A percentile compares a stretch with the other conserved stretches of the same genome.
phyloP scores from a whole-genome alignment of 2,888 invertebrate genomes.

The Heteromurus nitidus region DNA sequence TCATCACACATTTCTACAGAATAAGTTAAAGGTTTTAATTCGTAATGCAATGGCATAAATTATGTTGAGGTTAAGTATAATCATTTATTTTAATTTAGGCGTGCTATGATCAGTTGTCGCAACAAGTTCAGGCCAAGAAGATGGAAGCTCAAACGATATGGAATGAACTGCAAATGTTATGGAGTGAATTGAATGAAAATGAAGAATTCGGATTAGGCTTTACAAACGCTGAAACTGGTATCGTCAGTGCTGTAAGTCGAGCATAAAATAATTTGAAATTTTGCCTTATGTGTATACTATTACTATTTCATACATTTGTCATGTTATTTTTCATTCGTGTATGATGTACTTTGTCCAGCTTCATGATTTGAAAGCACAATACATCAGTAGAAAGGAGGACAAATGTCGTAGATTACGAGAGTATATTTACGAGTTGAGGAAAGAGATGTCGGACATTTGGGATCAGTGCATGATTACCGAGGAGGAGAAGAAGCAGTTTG shows the following conservation, averaged over 20 bases:
- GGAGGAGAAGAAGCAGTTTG: constrained; percentile 61
- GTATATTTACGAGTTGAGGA: constrained; percentile 59
- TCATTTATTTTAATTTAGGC: constrained; percentile 18
- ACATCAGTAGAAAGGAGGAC: constrained; percentile 32
- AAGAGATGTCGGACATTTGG: constrained; percentile 64
- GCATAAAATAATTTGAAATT: neutral
- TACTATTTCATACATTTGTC: neutral
- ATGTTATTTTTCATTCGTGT: neutral
- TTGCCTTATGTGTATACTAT: neutral
- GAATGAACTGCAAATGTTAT: constrained; percentile 32
- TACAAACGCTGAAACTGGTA: constrained; percentile 50
- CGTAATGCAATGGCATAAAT: neutral
- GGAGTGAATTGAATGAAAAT: constrained; percentile 43
- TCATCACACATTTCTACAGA: too few relatives aligned
- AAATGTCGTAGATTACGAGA: constrained; percentile 46
- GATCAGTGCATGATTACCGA: constrained; percentile 61
- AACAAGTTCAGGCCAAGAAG: constrained; percentile 25
- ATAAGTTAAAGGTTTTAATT: neutral
- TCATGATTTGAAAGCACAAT: constrained; percentile 43
- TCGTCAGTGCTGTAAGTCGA: constrained; percentile 52
- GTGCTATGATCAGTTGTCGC: constrained; percentile 33
- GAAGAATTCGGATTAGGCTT: constrained; percentile 61
- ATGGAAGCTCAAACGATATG: constrained; percentile 26
- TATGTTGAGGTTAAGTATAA: neutral
- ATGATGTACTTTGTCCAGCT: constrained; percentile 30